Conservation (phyloP, 2,113 vertebrate species). For the Potamarius usumacintae region DNA sequence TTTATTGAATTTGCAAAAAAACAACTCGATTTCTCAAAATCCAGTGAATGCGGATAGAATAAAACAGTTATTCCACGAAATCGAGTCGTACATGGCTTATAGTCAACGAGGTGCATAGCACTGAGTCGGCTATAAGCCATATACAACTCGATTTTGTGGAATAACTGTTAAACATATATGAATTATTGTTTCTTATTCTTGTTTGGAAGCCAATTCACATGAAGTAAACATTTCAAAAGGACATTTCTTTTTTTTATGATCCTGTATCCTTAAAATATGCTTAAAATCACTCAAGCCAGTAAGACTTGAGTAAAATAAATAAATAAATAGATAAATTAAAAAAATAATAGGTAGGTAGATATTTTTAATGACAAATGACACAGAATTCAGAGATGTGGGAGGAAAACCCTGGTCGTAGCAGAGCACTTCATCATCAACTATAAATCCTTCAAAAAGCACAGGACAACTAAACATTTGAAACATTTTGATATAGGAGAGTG, state of each 20-base stretch:
- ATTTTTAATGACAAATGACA: background rate
- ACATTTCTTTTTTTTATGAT: background rate
- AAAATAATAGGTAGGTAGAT: background rate
- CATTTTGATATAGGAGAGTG: background rate
- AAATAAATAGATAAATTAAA: background rate
- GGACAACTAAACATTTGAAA: background rate
- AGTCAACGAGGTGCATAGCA: no score
- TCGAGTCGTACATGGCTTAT: no score
- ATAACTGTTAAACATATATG: no score
- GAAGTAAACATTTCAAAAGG: background rate
- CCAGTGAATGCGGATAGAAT: no score
- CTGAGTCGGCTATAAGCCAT: no score
- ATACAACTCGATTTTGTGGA: no score
- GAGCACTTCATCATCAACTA: background rate
- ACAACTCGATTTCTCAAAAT: no score
- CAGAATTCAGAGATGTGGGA: background rate
- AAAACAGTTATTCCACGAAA: no score
- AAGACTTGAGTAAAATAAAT: background rate
- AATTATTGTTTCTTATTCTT: background rate
- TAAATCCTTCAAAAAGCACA: background rate
- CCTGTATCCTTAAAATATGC: background rate
- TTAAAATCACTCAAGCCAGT: background rate
- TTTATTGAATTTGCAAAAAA: no score
- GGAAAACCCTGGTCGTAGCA: background rate
- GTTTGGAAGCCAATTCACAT: background rate